Conservation (phyloP, 2,797 vertebrate genomes). For the Leptodactylus fallax region DNA sequence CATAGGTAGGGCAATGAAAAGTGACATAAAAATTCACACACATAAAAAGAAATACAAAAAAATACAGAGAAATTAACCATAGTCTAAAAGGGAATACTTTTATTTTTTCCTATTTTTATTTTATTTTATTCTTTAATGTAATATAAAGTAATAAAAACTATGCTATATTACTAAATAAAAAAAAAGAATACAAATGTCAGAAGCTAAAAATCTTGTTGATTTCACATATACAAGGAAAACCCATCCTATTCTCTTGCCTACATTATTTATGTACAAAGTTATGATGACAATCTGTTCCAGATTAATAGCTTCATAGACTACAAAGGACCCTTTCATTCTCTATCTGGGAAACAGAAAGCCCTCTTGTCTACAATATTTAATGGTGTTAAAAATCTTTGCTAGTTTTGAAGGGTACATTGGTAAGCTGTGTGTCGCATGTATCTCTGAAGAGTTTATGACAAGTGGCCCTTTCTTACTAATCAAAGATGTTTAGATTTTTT, state of each 20-base stretch:
- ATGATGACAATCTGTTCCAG: constrained; percentile 40
- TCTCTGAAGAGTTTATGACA: constrained; percentile 31
- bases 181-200: neutral
- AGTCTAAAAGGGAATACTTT: too few species aligned
- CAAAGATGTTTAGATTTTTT: constrained; percentile 44
- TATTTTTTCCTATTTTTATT: too few species aligned
- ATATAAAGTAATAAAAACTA: neutral
- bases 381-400: constrained; percentile 15
- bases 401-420: constrained; percentile 32
- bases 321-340: constrained; percentile 49
- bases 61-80: too few species aligned
- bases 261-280: constrained; percentile 40
- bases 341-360: constrained; percentile 19
- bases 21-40: neutral
- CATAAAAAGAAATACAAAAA: neutral
- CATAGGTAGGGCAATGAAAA: neutral
- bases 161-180: neutral
- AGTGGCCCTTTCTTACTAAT: constrained; percentile 42
- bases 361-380: constrained; percentile 10
- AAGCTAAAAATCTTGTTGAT: neutral
- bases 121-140: neutral
- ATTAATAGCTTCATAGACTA: constrained; percentile 31
- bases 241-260: constrained; percentile 34
- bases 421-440: neutral
- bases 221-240: neutral